Base-by-base conservation (phyloP, 1,140 invertebrate species). In the Lucilia sericata region DNA sequence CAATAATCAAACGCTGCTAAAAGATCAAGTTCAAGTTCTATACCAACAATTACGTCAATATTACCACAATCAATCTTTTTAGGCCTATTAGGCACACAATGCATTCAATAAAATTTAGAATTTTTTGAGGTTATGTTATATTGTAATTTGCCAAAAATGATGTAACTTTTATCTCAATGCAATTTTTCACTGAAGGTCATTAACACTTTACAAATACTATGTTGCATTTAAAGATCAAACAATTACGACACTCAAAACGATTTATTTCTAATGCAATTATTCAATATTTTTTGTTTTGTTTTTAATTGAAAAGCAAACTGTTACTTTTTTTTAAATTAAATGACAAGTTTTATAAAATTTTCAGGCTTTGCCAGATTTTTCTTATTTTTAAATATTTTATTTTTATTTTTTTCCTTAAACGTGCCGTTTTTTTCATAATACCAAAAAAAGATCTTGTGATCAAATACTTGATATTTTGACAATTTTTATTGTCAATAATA, bases 71-170 rank as follows among this genome's bases (percentile, higher is more conserved):
- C 17, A 8, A 51, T 80, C n/a, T 2, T 80, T 49, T 49, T 21
- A 80, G n/a, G n/a, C 75, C 42, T 78, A 47, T 47, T 78, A 12
- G 17, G 5, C 25, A 75, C 19, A 34, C 25, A 30, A 30, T 34
- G 13, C 51, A 55, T 14, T 42, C 17, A n/a, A 12, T 1, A 17
- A 12, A 80, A 25, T 47, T 21, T 30, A 3, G 5, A 42, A 1
- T 82, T 21, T 30, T 84, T 86, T 85, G 84, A 88, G 88, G 88
- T 89, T 89, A 86, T 85, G 86, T 82, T 82, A 4, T 25, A 9
- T 60, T 82, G 81, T 82, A 60, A 60, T 60, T 2, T 82, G 81
- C 81, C 81, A 82, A 60, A 85, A 85, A 88, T 89, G 87, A 89
- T 89, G 88, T 89, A 89, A 89, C 83, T 82, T 75, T 74, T 74